Conservation (phyloP, 2,113 vertebrate species). For the Synodontis membranacea region DNA sequence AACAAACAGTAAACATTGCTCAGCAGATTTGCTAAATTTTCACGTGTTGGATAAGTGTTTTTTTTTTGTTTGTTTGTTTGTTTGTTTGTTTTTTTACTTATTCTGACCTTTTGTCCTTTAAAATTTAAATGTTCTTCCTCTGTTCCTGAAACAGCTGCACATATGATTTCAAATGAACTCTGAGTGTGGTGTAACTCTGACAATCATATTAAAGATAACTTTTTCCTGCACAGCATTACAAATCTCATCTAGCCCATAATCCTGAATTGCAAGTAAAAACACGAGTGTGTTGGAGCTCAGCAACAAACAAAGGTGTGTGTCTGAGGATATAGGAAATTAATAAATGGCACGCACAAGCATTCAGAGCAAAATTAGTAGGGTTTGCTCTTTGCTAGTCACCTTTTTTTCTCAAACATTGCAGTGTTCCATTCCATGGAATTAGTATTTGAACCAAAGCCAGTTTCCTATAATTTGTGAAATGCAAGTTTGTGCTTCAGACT, state of each 20-base stretch:
- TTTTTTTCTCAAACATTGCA: background rate
- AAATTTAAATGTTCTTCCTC: background rate
- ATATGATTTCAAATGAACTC: background rate
- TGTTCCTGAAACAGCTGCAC: background rate
- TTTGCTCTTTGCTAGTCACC: background rate
- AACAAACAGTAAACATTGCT: background rate
- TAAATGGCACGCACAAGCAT: slow-evolving; percentile 47
- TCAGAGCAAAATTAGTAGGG: slow-evolving; percentile 14
- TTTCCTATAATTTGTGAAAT: slow-evolving; percentile 26
- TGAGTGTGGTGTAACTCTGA: slow-evolving; percentile 71
- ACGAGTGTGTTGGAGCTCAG: slow-evolving; percentile 52
- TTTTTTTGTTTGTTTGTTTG: background rate
- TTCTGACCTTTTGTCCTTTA: background rate
- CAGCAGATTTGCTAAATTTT: background rate
- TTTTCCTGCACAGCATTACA: slow-evolving; percentile 15
- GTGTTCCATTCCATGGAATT: no score
- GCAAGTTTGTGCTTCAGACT: background rate
- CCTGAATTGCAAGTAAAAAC: slow-evolving; percentile 63
- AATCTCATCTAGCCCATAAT: slow-evolving; percentile 46
- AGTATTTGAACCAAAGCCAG: background rate
- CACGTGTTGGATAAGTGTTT: background rate
- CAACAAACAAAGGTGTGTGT: slow-evolving; percentile 69
- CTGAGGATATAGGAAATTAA: slow-evolving; percentile 49
- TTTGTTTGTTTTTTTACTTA: background rate
- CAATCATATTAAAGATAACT: slow-evolving; percentile 30